phyloP scores from a whole-genome alignment of 2,113 vertebrate genomes.

The Archocentrus centrarchus region DNA sequence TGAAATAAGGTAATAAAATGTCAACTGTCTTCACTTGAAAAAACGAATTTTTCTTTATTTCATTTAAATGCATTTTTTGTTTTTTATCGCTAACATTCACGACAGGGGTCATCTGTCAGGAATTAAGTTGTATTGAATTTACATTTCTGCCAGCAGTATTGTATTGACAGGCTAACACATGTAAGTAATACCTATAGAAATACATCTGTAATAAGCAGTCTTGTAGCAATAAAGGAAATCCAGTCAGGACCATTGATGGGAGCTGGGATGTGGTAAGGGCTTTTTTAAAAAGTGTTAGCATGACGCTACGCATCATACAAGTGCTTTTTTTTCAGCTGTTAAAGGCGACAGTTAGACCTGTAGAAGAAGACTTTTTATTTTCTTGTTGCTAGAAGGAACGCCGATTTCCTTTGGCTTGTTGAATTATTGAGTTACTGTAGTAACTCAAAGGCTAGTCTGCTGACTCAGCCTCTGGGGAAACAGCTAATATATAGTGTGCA shows the following conservation, averaged over 20 bases:
- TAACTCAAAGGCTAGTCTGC: background rate
- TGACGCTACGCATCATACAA: background rate
- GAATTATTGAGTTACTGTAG: background rate
- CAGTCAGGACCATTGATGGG: background rate
- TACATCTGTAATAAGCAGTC: background rate
- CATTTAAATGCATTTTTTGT: background rate
- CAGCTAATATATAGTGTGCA: background rate
- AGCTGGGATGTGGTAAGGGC: background rate
- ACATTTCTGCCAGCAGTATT: constrained; percentile 1
- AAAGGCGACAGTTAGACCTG: background rate
- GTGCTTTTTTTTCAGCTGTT: background rate
- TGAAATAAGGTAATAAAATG: constrained; percentile 3
- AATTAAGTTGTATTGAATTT: constrained; percentile 10
- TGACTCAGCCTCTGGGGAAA: background rate
- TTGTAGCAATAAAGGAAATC: background rate
- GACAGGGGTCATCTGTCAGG: background rate
- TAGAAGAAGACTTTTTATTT: background rate
- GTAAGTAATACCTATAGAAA: background rate
- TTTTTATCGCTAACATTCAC: background rate
- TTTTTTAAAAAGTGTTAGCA: background rate
- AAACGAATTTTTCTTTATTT: background rate
- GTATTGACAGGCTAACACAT: constrained; percentile 2
- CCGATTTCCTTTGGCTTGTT: background rate
- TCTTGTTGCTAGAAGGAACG: background rate
- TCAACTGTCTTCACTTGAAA: constrained; percentile 3